Base-by-base conservation (phyloP, 1,140 invertebrate genomes). In the Trinorchestia longiramus region DNA sequence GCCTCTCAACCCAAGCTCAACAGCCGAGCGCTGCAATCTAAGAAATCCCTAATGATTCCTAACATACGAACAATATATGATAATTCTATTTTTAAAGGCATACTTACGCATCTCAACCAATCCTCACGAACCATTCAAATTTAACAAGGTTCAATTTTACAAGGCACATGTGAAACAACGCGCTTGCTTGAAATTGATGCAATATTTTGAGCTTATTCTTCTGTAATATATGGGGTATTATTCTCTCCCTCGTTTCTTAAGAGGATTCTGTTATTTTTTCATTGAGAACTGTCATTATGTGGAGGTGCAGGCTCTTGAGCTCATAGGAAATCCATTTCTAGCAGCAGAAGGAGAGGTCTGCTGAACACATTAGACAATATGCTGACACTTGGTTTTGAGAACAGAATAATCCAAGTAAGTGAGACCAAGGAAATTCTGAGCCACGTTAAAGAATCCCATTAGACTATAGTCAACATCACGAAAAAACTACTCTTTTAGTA, bases 311-410 rank as follows among this genome's bases (percentile, higher is more conserved):
- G 88, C 88, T 90, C n/a, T 43, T 42, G 41, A 90, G 88, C 36
- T 90, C 41, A 90, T 17, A 90, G 28, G 8, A 4, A 90, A 43
- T 42, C n/a, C 23, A 43, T 77, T 77, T 11, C 11, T 94, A 94
- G 92, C 92, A 94, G 92, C 92, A n/a, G 92, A 94, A 45, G 28
- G 92, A 45, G 92, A 94, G 92, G 92, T 94, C 92, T 44, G 92
- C 92, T 94, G 92, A 94, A 94, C 92, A 94, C 1, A 94, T 19
- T 94, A 94, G 92, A 77, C 28, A 77, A 19, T 36, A 77, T 77
- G 28, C 62, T 77, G 62, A 77, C 62, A 36, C 62, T 77, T 77
- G 62, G 62, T 1, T 77, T 19, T 77, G 62, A 77, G 62, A 77
- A 77, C 62, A 77, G 62, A 77, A 77, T 36, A 23, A 23, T 77